Evolutionary conservation across 2,113 vertebrate species (phyloP).

Genomic region (Crotalus tigris): DNA sequence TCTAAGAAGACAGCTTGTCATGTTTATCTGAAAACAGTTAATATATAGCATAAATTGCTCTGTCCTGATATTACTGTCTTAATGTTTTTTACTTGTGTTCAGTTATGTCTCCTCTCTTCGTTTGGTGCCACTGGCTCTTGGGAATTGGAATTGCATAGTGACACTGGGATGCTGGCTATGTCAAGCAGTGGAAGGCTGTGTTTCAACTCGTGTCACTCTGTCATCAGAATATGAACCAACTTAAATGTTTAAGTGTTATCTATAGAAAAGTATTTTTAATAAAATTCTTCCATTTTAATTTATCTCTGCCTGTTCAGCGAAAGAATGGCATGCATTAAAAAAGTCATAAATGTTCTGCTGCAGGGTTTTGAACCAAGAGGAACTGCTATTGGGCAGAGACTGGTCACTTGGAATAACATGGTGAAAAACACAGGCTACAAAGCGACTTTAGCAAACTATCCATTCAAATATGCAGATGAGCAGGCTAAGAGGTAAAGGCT

Average conservation of each 20-base stretch:
- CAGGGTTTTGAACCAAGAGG: constrained; percentile 97
- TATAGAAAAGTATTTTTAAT: constrained; percentile 37
- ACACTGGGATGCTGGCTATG: background rate
- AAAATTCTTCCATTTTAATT: constrained; percentile 35
- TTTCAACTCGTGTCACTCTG: background rate
- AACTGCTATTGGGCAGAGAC: constrained; percentile 92
- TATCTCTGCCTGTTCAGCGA: constrained; percentile 24
- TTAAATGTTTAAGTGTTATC: constrained; percentile 25
- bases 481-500: constrained; percentile 91
- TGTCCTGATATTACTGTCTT: background rate
- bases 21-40: background rate
- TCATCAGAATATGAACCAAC: constrained; percentile 39
- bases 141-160: background rate
- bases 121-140: background rate
- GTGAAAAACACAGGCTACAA: constrained; percentile 98
- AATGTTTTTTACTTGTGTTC: background rate
- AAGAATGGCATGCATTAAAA: constrained; percentile 43
- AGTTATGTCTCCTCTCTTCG: background rate
- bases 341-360: constrained; percentile 38
- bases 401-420: constrained; percentile 99
- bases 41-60: background rate
- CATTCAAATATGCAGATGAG: constrained; percentile 97
- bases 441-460: constrained; percentile 96
- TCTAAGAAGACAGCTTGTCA: background rate
- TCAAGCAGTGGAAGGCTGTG: background rate